These are phyloP conservation scores for Phylloscopus whistleri DNA, from an alignment of 2,113 vertebrate genomes.

Conservation along the genomic window DNA sequence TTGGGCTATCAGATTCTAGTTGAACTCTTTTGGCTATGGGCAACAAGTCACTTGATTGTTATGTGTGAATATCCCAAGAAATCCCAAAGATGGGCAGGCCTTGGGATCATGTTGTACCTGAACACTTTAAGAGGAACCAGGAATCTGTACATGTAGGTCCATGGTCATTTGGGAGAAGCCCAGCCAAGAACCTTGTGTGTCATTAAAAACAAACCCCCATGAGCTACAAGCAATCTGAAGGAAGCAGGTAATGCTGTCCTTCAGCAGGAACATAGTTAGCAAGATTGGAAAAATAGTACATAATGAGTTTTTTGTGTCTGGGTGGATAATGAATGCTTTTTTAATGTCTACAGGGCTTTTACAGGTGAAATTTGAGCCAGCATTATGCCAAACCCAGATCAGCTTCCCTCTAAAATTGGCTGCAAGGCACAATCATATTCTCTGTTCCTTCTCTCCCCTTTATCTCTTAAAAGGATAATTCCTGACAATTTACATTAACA, in stretches of 20 bases:
- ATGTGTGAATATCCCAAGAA: background rate
- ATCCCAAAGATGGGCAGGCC: background rate
- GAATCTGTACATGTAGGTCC: background rate
- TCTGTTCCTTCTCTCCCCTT: constrained; percentile 40
- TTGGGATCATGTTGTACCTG: background rate
- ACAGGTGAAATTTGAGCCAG: constrained; percentile 55
- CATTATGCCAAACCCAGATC: background rate
- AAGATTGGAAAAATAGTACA: constrained; percentile 37
- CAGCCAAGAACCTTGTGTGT: background rate
- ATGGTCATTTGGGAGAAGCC: background rate
- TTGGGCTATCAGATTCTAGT: background rate
- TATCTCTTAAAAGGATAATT: constrained; percentile 63
- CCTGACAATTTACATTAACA: constrained; percentile 19
- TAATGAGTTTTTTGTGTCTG: constrained; percentile 59
- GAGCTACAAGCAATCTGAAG: background rate
- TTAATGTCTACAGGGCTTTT: constrained; percentile 51
- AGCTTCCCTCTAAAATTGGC: background rate
- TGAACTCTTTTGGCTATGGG: background rate
- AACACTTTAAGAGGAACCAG: background rate
- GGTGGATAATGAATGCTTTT: constrained; percentile 55
- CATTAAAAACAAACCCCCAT: background rate
- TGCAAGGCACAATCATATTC: constrained; percentile 50
- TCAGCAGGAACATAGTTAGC: background rate
- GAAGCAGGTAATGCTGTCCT: constrained; percentile 32
- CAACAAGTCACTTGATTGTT: background rate